Conservation (phyloP, 2,113 vertebrate species). For the Peromyscus polionotus region DNA sequence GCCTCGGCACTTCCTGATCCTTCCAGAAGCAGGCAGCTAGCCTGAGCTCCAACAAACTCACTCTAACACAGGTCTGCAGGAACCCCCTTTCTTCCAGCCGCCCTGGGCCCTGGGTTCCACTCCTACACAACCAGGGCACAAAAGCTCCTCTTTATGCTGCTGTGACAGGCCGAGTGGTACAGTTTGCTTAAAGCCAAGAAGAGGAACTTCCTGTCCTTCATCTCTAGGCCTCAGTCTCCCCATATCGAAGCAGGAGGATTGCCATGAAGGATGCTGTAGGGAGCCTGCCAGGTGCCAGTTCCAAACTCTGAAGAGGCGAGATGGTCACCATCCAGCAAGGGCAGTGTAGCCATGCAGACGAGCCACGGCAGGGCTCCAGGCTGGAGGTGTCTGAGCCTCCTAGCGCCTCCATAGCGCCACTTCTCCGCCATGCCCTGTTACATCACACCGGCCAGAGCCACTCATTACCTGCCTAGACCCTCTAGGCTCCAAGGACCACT, state of each 20-base stretch:
- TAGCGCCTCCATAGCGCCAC: not conserved
- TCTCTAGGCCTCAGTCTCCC: conserved; percentile 6
- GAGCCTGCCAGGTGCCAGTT: not conserved
- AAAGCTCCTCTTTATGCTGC: not conserved
- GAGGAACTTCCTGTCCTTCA: too few relatives aligned
- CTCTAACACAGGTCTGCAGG: not conserved
- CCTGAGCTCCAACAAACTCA: not conserved
- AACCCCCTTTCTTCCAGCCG: not conserved
- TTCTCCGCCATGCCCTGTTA: not conserved
- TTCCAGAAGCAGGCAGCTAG: not conserved
- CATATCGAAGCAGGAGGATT: not conserved
- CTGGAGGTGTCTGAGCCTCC: fast-evolving
- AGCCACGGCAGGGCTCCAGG: fast-evolving
- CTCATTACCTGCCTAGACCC: not conserved
- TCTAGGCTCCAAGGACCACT: not conserved
- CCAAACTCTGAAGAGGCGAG: not conserved
- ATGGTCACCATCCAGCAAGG: not conserved
- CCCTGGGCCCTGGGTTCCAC: not conserved
- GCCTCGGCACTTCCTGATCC: not conserved
- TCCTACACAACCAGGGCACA: not conserved
- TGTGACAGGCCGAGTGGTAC: not conserved
- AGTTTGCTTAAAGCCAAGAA: not conserved
- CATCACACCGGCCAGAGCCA: not conserved
- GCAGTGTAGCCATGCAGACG: fast-evolving
- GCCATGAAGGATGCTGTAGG: not conserved